Evolutionary conservation across 53 echinoderm and acorn worm species (phyloP), one percentile per base, ranked within the genome.

Genomic region (Zoroaster sp.): DNA sequence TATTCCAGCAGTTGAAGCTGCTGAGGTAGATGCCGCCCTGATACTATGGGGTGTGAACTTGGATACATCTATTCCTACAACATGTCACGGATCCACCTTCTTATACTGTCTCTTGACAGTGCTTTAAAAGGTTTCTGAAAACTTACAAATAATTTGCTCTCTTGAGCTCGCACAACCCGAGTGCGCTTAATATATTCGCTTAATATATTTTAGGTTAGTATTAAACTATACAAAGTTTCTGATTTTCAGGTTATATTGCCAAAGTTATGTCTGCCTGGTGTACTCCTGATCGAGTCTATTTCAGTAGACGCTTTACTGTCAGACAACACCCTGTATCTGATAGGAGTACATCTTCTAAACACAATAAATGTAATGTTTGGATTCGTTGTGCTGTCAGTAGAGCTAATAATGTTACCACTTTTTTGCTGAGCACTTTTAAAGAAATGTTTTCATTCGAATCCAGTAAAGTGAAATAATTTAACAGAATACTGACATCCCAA

Each of bases 1-100:
- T 33, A n/a, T 54, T 18, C 54, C 78, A 13, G 8, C 52, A 32
- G 34, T 52, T 34, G 55, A 32, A 5, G 78, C 78, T 54, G 78
- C 78, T 52, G 52, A 51, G 55, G 31, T 51, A 11, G 78, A 52
- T 20, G 78, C 78, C n/a, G 78, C 34, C 0, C 78, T 30, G 11
- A 37, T 78, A 55, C 53, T 78, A 15, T 78, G 78, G 34, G 54
- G 52, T 30, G 53, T 78, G 35, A 78, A 78, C 35, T 15, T 78
- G 13, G 49, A 47, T 17, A 47, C 49, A 47, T 47, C 49, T 3
- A 47, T 47, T 17, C 49, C 49, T 47, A 17, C 49, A 47, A 4
- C 3, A 47, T 47, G 15, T 47, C 49, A 47, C 49, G 49, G 49
- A 14, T 47, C 15, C 49, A 47, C 49, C 49, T 47, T 47, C 49